Evolutionary conservation across 2,888 invertebrate genomes (phyloP).

Genomic region (Tanytarsus gracilentus): DNA sequence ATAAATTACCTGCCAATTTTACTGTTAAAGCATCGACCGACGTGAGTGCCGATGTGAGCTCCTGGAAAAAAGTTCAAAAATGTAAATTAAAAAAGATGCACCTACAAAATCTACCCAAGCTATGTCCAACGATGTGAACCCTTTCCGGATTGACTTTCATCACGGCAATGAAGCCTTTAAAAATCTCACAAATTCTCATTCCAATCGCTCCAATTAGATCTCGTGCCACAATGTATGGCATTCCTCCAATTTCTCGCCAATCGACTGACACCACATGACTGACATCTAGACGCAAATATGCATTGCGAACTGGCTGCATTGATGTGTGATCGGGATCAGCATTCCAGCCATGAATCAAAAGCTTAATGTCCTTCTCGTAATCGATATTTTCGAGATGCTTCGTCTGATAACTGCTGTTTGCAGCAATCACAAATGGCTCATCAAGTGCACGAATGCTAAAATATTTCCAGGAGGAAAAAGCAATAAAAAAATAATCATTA

Average conservation of each 20-base stretch:
- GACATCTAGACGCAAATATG: constrained; percentile 13
- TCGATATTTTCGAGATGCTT: background rate
- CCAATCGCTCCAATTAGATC: constrained; percentile 35
- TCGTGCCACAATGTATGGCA: constrained; percentile 38
- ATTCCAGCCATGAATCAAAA: constrained; percentile 40
- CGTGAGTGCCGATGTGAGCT: constrained; percentile 39
- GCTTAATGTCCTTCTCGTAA: constrained; percentile 32
- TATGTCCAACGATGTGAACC: constrained; percentile 41
- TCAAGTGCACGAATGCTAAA: constrained; percentile 12
- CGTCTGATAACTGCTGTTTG: background rate
- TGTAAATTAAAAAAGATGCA: too few species aligned
- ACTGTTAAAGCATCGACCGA: constrained; percentile 39
- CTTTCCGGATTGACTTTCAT: constrained; percentile 30
- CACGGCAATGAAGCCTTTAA: constrained; percentile 35
- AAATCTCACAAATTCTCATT: constrained; percentile 33
- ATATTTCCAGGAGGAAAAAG: background rate
- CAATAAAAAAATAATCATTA: constrained; percentile 17
- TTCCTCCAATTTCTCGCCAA: constrained; percentile 37
- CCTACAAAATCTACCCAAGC: constrained; percentile 42
- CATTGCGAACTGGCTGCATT: constrained; percentile 30
- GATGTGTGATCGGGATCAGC: constrained; percentile 36
- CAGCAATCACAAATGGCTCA: background rate
- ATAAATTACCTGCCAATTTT: constrained; percentile 33
- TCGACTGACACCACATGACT: constrained; percentile 38
- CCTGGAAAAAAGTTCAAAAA: too few species aligned